Percentiles rank a stretch among this genome's conserved stretches.
Evolutionary conservation across 2,888 invertebrate species (phyloP).

Genomic region (Nomada goodeniana): DNA sequence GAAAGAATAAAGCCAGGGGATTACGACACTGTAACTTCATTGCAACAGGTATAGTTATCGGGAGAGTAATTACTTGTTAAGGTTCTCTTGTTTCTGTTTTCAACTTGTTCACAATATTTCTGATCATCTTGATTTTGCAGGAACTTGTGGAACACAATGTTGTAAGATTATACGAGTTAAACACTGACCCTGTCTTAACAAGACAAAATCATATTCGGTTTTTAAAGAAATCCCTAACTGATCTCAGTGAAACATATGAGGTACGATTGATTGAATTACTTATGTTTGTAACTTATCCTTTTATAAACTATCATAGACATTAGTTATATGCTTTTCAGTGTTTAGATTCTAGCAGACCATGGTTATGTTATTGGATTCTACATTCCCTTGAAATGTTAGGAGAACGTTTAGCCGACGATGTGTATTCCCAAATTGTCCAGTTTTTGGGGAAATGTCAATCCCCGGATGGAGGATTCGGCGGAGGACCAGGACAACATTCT

Average conservation of each 20-base stretch:
- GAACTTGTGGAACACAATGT: conserved; percentile 86
- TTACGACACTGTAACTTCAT: conserved; percentile 86
- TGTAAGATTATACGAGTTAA: conserved; percentile 85
- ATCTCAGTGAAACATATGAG: conserved; percentile 90
- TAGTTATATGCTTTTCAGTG: conserved; percentile 84
- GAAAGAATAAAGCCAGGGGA: conserved; percentile 87
- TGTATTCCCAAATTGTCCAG: conserved; percentile 85
- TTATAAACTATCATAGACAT: conserved; percentile 55
- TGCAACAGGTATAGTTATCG: conserved; percentile 86
- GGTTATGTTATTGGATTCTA: conserved; percentile 99
- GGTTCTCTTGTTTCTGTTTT: background rate
- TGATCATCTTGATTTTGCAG: conserved; percentile 80
- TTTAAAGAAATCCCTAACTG: conserved; percentile 88
- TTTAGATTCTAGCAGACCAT: conserved; percentile 97
- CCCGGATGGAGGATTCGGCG: conserved; percentile 94
- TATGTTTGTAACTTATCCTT: conserved; percentile 51
- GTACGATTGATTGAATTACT: conserved; percentile 77
- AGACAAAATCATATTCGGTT: conserved; percentile 88
- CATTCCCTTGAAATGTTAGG: conserved; percentile 94
- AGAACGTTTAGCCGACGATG: conserved; percentile 86
- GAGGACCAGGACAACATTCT: conserved; percentile 96
- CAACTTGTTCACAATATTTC: background rate
- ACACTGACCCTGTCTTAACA: conserved; percentile 87
- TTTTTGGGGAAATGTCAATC: conserved; percentile 91
- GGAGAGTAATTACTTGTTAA: background rate